These are phyloP conservation scores for Stegodyphus dumicola DNA, from an alignment of 1,140 invertebrate genomes.

Conservation along the genomic window DNA sequence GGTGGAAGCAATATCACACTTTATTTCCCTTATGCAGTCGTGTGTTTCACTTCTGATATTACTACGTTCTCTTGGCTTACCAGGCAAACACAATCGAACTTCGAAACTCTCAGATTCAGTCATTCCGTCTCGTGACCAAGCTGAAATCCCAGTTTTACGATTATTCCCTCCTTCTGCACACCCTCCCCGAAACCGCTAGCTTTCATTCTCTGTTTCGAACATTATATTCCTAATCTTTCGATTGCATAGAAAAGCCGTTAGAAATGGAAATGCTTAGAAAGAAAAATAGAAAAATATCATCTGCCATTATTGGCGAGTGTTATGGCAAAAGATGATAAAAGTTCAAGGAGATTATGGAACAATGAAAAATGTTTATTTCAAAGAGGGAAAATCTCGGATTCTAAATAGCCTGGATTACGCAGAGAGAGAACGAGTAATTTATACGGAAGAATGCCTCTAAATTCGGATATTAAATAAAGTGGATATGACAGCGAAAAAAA, in stretches of 20 bases:
- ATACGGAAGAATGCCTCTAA: no score
- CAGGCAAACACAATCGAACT: slow-evolving; percentile 44
- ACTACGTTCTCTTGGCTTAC: slow-evolving; percentile 15
- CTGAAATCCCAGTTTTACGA: slow-evolving; percentile 23
- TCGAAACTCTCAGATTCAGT: slow-evolving; percentile 24
- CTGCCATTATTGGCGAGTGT: neutral
- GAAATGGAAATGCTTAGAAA: slow-evolving; percentile 23
- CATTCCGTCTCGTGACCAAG: slow-evolving; percentile 32
- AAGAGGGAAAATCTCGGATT: no score
- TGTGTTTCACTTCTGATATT: slow-evolving; percentile 7
- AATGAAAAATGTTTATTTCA: slow-evolving; percentile 19
- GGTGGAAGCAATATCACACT: neutral
- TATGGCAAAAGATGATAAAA: slow-evolving; percentile 39
- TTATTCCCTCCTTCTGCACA: neutral
- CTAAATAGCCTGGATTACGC: no score
- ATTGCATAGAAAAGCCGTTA: slow-evolving; percentile 38
- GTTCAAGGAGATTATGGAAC: slow-evolving; percentile 20
- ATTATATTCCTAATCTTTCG: slow-evolving; percentile 22
- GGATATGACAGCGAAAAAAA: no score
- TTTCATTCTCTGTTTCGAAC: neutral
- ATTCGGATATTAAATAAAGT: no score
- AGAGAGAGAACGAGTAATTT: no score
- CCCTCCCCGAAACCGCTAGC: neutral
- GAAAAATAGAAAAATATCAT: no score
- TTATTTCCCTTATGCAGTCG: neutral